Evolutionary conservation across 2,113 vertebrate genomes (phyloP), one percentile per base, ranked within the genome.

Genomic region (Eupsittula cactorum): DNA sequence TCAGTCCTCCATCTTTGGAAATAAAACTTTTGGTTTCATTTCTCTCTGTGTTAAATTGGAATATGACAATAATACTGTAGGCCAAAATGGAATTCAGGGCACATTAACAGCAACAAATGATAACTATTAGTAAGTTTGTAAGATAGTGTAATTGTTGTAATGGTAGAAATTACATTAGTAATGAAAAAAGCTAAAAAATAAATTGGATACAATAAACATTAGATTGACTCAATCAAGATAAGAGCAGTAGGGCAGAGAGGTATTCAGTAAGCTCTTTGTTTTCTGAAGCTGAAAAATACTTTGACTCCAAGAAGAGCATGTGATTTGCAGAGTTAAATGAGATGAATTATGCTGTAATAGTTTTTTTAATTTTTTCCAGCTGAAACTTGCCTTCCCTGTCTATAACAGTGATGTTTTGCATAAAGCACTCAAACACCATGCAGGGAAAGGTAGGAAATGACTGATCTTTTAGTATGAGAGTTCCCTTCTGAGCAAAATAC

Each of bases 321-420:
- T 97, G 97, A 96, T 97, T 95, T 82, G 77, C 82, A 82, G 31
- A 95, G 96, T 90, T 97, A 97, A 97, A 97, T 96, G 92, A 97
- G 74, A 96, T 96, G 92, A 97, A 95, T 92, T 96, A 96, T 20
- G 5, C 87, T 83, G 46, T 82, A 88, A 79, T 90, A 92, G 49
- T 96, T 63, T 82, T 79, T 74, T 93, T 96, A 92, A 92, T 93
- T 88, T 87, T 93, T 95, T 97, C 82, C 73, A 93, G 67, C 85
- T 94, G 92, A 96, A 97, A 93, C 93, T 92, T 94, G 82, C 91
- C 80, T 93, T 95, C 44, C 44, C 42, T 79, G 63, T 96, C 86
- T 87, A 65, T 67, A 94, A 52, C 44, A 76, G 83, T 16, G 21
- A 81, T 79, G 37, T 78, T 95, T 86, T 95, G 89, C 92, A 97